Evolutionary conservation across 1,140 invertebrate species (phyloP).

Genomic region (Apocrypta bakeri): DNA sequence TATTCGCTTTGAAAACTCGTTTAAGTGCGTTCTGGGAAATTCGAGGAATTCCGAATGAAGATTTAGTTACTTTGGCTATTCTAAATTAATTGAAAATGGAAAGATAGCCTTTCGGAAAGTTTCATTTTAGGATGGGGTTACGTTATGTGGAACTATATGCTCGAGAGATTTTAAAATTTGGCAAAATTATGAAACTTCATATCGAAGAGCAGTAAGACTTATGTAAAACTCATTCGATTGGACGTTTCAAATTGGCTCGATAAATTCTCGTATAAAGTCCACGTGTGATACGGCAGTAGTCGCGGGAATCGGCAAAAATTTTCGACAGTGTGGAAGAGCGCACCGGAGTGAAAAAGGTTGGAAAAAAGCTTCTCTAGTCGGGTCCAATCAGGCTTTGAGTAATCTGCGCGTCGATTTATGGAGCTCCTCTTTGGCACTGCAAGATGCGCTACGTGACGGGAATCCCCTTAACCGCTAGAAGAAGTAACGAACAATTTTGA

Average conservation of each 20-base stretch:
- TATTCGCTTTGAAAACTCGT: background rate
- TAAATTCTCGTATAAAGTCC: background rate
- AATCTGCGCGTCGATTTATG: constrained; percentile 66
- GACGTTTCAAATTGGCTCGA: background rate
- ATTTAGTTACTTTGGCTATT: background rate
- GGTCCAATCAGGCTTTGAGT: constrained; percentile 52
- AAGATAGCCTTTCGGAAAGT: background rate
- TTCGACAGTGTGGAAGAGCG: background rate
- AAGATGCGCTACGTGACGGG: constrained; percentile 66
- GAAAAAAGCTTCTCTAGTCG: background rate
- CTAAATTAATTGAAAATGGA: background rate
- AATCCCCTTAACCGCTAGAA: constrained; percentile 49
- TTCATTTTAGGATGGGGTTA: no score
- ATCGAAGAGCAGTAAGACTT: no score
- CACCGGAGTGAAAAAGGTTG: background rate
- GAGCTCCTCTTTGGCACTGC: constrained; percentile 57
- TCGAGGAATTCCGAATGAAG: background rate
- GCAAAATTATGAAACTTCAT: no score
- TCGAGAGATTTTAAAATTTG: no score
- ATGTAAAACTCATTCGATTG: no score
- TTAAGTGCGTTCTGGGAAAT: background rate
- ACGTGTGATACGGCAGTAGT: background rate
- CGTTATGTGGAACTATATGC: no score
- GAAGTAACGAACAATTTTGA: background rate
- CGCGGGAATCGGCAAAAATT: background rate